These are phyloP conservation scores for Theocolax elegans DNA, from an alignment of 1,140 invertebrate genomes.

Conservation along the genomic window DNA sequence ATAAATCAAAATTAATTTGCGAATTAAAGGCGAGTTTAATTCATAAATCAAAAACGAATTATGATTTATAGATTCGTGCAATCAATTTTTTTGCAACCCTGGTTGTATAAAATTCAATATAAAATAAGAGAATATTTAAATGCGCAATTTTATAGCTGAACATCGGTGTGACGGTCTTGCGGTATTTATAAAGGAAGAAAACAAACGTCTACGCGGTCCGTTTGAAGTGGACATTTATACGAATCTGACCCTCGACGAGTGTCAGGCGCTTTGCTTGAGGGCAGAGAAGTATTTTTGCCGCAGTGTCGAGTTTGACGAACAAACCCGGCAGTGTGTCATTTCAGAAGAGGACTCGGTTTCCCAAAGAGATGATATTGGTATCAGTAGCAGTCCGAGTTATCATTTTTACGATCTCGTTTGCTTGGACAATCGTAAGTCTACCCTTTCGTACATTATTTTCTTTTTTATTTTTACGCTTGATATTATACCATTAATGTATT, in stretches of 20 bases:
- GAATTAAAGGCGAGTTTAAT: too few species aligned
- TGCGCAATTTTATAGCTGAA: conserved; percentile 73
- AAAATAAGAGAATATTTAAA: too few species aligned
- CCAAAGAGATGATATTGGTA: conserved; percentile 84
- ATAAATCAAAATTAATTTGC: too few species aligned
- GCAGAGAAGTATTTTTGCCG: conserved; percentile 89
- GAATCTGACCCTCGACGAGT: conserved; percentile 86
- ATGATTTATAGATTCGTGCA: too few species aligned
- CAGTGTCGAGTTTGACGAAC: conserved; percentile 89
- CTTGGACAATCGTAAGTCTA: conserved; percentile 83
- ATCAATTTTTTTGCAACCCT: too few species aligned
- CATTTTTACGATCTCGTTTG: conserved; percentile 88
- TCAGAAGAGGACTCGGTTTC: conserved; percentile 91
- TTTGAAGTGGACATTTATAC: conserved; percentile 88
- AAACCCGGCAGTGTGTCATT: conserved; percentile 84
- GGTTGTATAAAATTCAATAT: too few species aligned
- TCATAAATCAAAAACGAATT: too few species aligned
- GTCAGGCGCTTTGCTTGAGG: conserved; percentile 81
- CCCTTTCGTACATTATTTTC: background rate
- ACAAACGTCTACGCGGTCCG: conserved; percentile 85
- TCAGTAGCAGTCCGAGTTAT: conserved; percentile 82
- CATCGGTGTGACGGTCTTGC: conserved; percentile 85
- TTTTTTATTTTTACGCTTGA: too few species aligned
- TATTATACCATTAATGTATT: too few species aligned
- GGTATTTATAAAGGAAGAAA: conserved; percentile 89